These are phyloP conservation scores for Margarornis squamiger DNA, from an alignment of 2,797 vertebrate species.

Conservation along the genomic window DNA sequence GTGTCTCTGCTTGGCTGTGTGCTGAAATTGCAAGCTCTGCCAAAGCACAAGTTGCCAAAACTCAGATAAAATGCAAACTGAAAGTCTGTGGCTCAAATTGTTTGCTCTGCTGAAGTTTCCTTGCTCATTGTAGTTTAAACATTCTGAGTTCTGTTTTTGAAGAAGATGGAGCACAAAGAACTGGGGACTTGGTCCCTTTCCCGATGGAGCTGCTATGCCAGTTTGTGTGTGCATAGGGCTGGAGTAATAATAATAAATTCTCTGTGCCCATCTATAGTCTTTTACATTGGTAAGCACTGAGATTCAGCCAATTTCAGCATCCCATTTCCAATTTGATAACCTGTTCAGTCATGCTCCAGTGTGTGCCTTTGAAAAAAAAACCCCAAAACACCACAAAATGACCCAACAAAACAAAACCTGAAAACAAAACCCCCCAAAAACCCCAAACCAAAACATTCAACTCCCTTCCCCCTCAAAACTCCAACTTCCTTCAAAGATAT, in stretches of 20 bases:
- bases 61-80: not conserved
- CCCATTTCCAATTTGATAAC: not conserved
- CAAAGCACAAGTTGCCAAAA: constrained; percentile 5
- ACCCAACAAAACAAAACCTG: rapidly evolving
- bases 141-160: not conserved
- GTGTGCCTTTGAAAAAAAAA: not conserved
- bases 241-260: not conserved
- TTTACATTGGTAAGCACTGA: not conserved
- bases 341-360: not conserved
- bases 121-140: constrained; percentile 11
- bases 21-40: constrained; percentile 16
- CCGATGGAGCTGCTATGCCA: rapidly evolving
- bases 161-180: not conserved
- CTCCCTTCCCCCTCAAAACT: rapidly evolving
- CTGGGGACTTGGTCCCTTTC: not conserved
- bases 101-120: not conserved
- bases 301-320: not conserved
- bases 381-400: not conserved
- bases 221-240: not conserved
- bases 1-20: not conserved
- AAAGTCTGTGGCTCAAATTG: not conserved
- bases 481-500: not conserved
- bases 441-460: rapidly evolving
- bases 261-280: not conserved
- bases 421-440: rapidly evolving